Conservation (phyloP, 2,888 invertebrate species). For the Cryptophagus acutangulus region DNA sequence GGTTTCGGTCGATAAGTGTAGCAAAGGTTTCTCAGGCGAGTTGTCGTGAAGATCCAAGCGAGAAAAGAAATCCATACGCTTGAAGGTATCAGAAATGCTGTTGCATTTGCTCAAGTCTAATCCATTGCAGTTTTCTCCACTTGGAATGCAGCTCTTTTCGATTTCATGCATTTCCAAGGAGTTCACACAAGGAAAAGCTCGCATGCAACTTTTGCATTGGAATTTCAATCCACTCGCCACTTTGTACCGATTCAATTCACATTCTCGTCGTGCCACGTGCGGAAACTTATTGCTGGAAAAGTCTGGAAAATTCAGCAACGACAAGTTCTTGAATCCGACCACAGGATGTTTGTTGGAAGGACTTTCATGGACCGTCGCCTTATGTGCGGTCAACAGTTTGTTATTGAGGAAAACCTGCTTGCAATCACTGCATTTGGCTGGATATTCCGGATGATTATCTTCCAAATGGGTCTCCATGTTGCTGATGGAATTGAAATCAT, state of each 20-base stretch:
- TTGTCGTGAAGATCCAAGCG: constrained; percentile 72
- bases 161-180: constrained; percentile 65
- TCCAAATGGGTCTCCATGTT: constrained; percentile 63
- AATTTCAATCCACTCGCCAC: constrained; percentile 55
- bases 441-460: constrained; percentile 60
- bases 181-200: constrained; percentile 67
- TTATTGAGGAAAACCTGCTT: constrained; percentile 69
- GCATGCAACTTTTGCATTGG: constrained; percentile 64
- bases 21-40: constrained; percentile 46
- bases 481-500: constrained; percentile 56
- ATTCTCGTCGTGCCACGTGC: constrained; percentile 67
- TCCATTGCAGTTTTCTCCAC: constrained; percentile 29
- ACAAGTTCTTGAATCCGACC: constrained; percentile 65
- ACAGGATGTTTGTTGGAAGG: constrained; percentile 49
- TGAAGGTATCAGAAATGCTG: constrained; percentile 54
- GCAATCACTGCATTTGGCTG: constrained; percentile 66
- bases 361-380: constrained; percentile 56
- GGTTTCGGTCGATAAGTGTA: constrained; percentile 18
- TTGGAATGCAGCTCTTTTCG: constrained; percentile 49
- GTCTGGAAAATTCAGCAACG: constrained; percentile 75
- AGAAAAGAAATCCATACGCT: constrained; percentile 76
- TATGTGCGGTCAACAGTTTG: constrained; percentile 66
- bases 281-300: constrained; percentile 77
- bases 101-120: constrained; percentile 39
- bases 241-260: constrained; percentile 63